Evolutionary conservation across 2,113 vertebrate species (phyloP).

Genomic region (Isurus oxyrinchus): DNA sequence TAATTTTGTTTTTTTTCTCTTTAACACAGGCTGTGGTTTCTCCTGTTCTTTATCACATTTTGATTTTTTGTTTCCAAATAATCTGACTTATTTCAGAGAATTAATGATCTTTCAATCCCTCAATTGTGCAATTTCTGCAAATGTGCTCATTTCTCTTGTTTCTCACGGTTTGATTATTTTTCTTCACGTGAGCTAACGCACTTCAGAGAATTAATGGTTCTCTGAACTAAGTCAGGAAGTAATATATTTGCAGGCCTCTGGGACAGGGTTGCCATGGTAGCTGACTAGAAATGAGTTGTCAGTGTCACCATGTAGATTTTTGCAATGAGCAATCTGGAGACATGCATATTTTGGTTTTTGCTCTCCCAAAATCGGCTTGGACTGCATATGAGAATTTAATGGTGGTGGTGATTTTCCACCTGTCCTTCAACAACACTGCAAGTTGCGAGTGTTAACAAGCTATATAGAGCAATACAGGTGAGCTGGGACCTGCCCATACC

Average conservation of each 20-base stretch:
- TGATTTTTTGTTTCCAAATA: background rate
- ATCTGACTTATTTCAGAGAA: background rate
- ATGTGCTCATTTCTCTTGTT: background rate
- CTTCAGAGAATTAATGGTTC: background rate
- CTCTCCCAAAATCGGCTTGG: background rate
- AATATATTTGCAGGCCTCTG: background rate
- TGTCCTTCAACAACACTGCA: no score
- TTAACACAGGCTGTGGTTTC: background rate
- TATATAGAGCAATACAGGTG: background rate
- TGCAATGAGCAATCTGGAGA: background rate
- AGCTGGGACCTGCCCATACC: no score
- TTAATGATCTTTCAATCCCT: background rate
- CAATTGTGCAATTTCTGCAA: background rate
- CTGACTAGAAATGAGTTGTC: background rate
- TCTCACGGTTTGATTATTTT: background rate
- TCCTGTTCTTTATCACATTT: background rate
- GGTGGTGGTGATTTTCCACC: background rate
- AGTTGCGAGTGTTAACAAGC: background rate
- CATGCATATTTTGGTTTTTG: background rate
- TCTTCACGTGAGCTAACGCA: background rate
- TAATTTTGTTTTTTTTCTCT: background rate
- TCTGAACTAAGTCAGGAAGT: constrained; percentile 4
- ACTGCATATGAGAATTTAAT: background rate
- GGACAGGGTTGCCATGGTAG: background rate
- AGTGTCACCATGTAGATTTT: background rate